Percentiles rank a stretch among this genome's conserved stretches.
phyloP scores from a whole-genome alignment of 2,888 invertebrate genomes.

The Cheiracanthium punctorium region DNA sequence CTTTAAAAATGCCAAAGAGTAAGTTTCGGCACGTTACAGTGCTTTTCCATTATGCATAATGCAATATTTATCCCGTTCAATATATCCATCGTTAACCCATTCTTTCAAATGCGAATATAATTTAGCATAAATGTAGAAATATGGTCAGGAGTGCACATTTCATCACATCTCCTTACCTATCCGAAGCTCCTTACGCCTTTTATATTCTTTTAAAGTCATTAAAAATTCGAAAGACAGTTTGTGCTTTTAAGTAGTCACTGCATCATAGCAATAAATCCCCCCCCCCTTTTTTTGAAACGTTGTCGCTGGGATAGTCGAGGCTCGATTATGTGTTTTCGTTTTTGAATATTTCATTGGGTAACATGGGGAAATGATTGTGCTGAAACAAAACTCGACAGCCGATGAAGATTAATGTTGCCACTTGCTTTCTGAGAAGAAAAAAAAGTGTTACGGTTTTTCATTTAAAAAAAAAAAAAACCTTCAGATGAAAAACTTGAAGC shows the following conservation, averaged over 20 bases:
- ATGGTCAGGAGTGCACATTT: slow-evolving; percentile 38
- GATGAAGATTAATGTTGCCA: not conserved
- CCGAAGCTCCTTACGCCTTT: slow-evolving; percentile 5
- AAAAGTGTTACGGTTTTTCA: no score
- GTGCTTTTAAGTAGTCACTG: slow-evolving; percentile 57
- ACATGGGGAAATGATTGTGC: slow-evolving; percentile 17
- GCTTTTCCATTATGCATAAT: slow-evolving; percentile 59
- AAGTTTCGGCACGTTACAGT: slow-evolving; percentile 15
- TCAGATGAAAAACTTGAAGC: not conserved
- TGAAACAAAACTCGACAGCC: not conserved
- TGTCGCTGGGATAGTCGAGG: slow-evolving; percentile 44
- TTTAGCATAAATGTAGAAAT: slow-evolving; percentile 52
- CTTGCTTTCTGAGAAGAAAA: no score
- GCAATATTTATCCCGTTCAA: slow-evolving; percentile 47
- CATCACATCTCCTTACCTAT: slow-evolving; percentile 58
- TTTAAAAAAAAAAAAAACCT: no score
- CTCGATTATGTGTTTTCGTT: slow-evolving; percentile 60
- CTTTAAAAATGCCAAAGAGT: not conserved
- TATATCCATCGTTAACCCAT: slow-evolving; percentile 52
- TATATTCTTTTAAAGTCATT: not conserved
- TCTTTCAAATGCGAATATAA: slow-evolving; percentile 47
- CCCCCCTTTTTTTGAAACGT: slow-evolving; percentile 6
- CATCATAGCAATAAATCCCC: slow-evolving; percentile 40
- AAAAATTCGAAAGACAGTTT: slow-evolving; percentile 29
- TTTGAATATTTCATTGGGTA: slow-evolving; percentile 63